phyloP scores from a whole-genome alignment of 92 coral and sea anemone species.

The Zoanthus sansibaricus region DNA sequence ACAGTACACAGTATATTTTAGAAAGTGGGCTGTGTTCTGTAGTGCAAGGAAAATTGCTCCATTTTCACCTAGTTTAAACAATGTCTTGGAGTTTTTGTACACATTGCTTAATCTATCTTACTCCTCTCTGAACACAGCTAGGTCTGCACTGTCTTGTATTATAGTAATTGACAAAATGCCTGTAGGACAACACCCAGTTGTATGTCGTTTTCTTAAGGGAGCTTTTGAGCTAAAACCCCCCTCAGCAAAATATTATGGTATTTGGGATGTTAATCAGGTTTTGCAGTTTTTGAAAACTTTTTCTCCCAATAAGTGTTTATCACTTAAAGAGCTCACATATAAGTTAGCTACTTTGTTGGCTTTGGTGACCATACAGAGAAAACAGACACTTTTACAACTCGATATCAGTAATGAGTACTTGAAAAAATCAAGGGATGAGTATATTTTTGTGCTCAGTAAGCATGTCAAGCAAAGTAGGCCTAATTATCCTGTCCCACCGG shows the following conservation, averaged over 20 bases:
- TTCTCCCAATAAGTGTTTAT: constrained; percentile 38
- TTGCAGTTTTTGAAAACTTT: constrained; percentile 51
- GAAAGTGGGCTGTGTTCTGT: constrained; percentile 47
- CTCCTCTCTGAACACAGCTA: too few relatives aligned
- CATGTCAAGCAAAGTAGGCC: constrained; percentile 69
- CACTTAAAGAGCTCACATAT: constrained; percentile 53
- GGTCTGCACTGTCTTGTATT: constrained; percentile 34
- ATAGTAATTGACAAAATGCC: constrained; percentile 30
- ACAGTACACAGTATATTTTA: neutral
- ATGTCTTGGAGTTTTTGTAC: constrained; percentile 35
- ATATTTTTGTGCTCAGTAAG: constrained; percentile 52
- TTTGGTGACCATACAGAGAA: neutral
- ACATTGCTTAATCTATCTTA: constrained; percentile 12
- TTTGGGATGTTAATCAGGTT: constrained; percentile 66
- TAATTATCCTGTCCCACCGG: constrained; percentile 54
- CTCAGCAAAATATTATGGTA: constrained; percentile 45
- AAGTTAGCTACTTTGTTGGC: constrained; percentile 60
- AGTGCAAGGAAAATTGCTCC: constrained; percentile 41
- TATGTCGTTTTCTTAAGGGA: constrained; percentile 42
- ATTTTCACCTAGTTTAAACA: constrained; percentile 31
- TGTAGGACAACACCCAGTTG: constrained; percentile 51
- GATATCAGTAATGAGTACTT: neutral
- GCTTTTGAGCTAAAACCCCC: constrained; percentile 70
- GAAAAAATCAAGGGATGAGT: constrained; percentile 51
- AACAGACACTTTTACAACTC: constrained; percentile 14